phyloP scores from a whole-genome alignment of 2,113 vertebrate genomes.

The Xenotilapia leptura region DNA sequence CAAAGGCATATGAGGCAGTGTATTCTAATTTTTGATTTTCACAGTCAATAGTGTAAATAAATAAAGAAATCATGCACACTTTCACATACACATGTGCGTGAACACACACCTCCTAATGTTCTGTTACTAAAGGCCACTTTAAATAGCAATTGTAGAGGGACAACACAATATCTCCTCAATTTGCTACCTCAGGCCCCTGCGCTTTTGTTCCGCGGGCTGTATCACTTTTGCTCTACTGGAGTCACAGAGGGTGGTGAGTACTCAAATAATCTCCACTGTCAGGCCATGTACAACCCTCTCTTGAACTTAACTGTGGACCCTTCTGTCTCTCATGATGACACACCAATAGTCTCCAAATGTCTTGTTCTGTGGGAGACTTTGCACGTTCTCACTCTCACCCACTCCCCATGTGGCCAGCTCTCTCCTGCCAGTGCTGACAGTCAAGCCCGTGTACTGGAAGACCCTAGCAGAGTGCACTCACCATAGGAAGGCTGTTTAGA shows the following conservation, averaged over 20 bases:
- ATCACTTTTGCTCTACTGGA: background rate
- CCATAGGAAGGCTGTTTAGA: slow-evolving; percentile 43
- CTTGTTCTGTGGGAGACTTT: slow-evolving; percentile 27
- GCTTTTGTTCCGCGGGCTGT: background rate
- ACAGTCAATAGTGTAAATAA: background rate
- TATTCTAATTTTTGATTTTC: background rate
- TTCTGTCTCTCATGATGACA: slow-evolving; percentile 36
- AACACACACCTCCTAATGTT: background rate
- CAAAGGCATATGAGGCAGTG: background rate
- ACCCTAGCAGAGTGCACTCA: slow-evolving; percentile 29
- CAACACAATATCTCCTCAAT: background rate
- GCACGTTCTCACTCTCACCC: slow-evolving; percentile 54
- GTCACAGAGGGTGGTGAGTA: background rate
- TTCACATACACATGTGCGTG: background rate
- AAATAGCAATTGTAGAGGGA: background rate
- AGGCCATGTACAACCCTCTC: slow-evolving; percentile 16
- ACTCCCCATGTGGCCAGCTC: slow-evolving; percentile 46
- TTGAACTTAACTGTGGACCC: slow-evolving; percentile 20
- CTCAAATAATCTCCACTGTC: slow-evolving; percentile 17
- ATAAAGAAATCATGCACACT: background rate
- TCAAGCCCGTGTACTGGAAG: slow-evolving; percentile 20
- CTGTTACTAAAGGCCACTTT: background rate
- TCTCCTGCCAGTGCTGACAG: slow-evolving; percentile 40
- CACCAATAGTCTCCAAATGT: slow-evolving; percentile 17
- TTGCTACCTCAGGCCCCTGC: background rate